These are phyloP conservation scores for Oscheius sp. DNA, from an alignment of 2,888 invertebrate genomes.

Conservation along the genomic window DNA sequence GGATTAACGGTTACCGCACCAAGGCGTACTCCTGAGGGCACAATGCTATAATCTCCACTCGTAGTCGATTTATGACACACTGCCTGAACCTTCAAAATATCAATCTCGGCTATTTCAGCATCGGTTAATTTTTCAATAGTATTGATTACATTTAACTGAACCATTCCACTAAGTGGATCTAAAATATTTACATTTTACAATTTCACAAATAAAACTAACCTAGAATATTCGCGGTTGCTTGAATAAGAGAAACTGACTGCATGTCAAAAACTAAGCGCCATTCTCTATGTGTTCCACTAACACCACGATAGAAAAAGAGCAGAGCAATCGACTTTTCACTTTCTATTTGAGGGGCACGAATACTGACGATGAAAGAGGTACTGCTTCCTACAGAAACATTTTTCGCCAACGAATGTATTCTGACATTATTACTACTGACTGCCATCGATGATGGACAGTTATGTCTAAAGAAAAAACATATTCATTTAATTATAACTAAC, in stretches of 20 bases:
- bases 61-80: conserved; percentile 5
- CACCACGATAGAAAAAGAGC: conserved; percentile 56
- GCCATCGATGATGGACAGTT: not conserved
- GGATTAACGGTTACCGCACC: not conserved
- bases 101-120: conserved; percentile 55
- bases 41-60: not conserved
- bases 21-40: not conserved
- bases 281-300: conserved; percentile 50
- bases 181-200: conserved; percentile 4
- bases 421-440: not conserved
- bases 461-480: conserved; percentile 3
- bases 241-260: conserved; percentile 38
- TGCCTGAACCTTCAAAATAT: conserved; percentile 45
- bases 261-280: conserved; percentile 52
- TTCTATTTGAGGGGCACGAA: conserved; percentile 24
- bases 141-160: conserved; percentile 9
- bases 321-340: conserved; percentile 26
- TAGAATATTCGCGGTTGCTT: conserved; percentile 37
- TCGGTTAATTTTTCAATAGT: conserved; percentile 37
- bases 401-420: not conserved
- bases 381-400: not conserved
- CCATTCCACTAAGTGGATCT: conserved; percentile 24
- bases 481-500: not conserved
- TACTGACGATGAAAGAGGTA: conserved; percentile 13
- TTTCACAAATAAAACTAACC: conserved; percentile 29